Conservation (phyloP, 2,888 invertebrate species). For the Thera obeliscata region DNA sequence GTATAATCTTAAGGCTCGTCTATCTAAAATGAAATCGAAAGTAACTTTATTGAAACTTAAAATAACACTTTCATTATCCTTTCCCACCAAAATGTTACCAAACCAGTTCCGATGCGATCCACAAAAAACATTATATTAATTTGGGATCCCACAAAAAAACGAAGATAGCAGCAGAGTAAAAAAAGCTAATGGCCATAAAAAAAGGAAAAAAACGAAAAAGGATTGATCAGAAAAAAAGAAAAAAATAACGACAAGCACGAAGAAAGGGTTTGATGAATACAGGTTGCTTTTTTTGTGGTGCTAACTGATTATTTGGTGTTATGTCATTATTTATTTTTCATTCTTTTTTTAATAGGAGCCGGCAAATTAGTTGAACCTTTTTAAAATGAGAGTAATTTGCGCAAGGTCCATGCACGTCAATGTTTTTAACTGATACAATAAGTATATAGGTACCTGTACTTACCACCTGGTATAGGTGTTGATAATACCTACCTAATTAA, state of each 20-base stretch:
- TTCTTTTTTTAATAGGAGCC: not conserved
- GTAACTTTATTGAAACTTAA: slow-evolving; percentile 62
- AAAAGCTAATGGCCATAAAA: slow-evolving; percentile 81
- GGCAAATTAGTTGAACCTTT: not conserved
- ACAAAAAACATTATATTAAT: slow-evolving; percentile 81
- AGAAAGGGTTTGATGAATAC: slow-evolving; percentile 75
- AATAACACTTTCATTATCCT: slow-evolving; percentile 80
- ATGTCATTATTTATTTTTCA: slow-evolving; percentile 36
- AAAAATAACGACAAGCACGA: slow-evolving; percentile 57
- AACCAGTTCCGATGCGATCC: slow-evolving; percentile 77
- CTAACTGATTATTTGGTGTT: slow-evolving; percentile 34
- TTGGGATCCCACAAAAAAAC: slow-evolving; percentile 82
- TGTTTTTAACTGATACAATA: too few species aligned
- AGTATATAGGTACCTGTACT: too few species aligned
- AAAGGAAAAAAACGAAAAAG: slow-evolving; percentile 57
- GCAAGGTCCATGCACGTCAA: too few species aligned
- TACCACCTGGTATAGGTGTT: too few species aligned
- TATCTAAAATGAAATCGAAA: slow-evolving; percentile 70
- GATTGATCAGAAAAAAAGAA: slow-evolving; percentile 66
- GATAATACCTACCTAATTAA: too few species aligned
- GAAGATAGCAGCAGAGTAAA: slow-evolving; percentile 74
- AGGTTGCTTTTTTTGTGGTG: slow-evolving; percentile 62
- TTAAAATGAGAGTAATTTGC: too few species aligned
- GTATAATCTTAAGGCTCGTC: slow-evolving; percentile 1
- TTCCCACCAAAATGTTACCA: slow-evolving; percentile 68